Conservation (phyloP, 2,797 vertebrate genomes). For the Coccyzus lansbergi region DNA sequence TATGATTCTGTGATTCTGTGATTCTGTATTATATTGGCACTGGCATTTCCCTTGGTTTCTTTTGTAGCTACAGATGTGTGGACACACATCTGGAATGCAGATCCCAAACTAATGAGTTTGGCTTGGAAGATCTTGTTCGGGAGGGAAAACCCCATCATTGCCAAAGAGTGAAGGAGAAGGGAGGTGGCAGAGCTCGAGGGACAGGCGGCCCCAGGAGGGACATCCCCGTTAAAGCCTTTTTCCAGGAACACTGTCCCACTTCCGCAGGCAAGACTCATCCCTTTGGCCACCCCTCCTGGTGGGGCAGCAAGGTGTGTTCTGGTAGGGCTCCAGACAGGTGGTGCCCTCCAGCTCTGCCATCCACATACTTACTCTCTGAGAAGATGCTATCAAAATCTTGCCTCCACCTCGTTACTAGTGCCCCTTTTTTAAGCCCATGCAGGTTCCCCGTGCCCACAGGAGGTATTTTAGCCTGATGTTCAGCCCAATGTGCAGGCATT, state of each 20-base stretch:
- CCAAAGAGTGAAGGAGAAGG: rapidly evolving
- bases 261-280: not conserved
- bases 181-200: not conserved
- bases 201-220: not conserved
- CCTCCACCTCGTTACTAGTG: not conserved
- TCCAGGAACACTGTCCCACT: not conserved
- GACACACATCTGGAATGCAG: not conserved
- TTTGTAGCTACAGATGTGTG: not conserved
- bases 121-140: not conserved
- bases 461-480: rapidly evolving
- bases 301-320: not conserved
- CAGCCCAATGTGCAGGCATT: rapidly evolving
- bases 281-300: not conserved
- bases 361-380: rapidly evolving
- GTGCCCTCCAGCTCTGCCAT: not conserved
- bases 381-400: not conserved
- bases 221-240: not conserved
- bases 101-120: not conserved
- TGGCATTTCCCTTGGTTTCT: rapidly evolving
- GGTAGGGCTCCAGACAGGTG: not conserved
- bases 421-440: not conserved
- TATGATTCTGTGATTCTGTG: too few species aligned
- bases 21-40: not conserved
- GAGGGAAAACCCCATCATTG: not conserved
- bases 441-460: rapidly evolving